Conservation (phyloP, 53 echinoderm and acorn worm species). For the Hippasteria phrygiana region DNA sequence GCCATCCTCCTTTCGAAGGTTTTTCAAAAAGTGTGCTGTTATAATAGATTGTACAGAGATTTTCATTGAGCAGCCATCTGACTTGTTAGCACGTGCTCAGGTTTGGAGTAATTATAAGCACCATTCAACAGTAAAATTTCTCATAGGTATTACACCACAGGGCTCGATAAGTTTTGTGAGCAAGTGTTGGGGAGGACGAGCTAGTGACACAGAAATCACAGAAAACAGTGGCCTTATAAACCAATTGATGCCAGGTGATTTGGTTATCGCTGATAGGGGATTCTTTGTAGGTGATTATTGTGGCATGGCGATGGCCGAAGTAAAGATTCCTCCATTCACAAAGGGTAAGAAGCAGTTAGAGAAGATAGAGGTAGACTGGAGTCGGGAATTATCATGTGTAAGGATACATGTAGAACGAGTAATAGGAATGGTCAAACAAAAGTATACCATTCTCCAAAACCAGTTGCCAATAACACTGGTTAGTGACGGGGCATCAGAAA, state of each 20-base stretch:
- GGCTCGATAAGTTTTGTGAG: slow-evolving; percentile 35
- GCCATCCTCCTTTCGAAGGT: neutral
- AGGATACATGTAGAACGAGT: slow-evolving; percentile 57
- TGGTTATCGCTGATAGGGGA: slow-evolving; percentile 58
- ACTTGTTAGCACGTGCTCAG: slow-evolving; percentile 42
- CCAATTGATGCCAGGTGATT: slow-evolving; percentile 37
- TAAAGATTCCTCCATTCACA: slow-evolving; percentile 55
- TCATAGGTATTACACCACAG: slow-evolving; percentile 62
- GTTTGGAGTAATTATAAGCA: slow-evolving; percentile 50
- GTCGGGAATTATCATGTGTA: neutral
- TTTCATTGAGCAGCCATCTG: slow-evolving; percentile 36
- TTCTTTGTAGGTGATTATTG: slow-evolving; percentile 45
- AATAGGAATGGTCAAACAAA: slow-evolving; percentile 38
- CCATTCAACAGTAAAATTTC: slow-evolving; percentile 57
- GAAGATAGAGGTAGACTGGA: slow-evolving; percentile 52
- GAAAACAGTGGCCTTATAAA: slow-evolving; percentile 24
- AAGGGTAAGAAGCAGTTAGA: slow-evolving; percentile 34
- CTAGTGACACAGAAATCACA: slow-evolving; percentile 39
- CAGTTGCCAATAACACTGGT: neutral
- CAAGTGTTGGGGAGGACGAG: slow-evolving; percentile 56
- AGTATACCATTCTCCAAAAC: slow-evolving; percentile 34
- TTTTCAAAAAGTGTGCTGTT: neutral
- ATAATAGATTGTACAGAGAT: slow-evolving; percentile 23
- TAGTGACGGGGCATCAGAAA: too few relatives aligned
- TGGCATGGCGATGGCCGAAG: slow-evolving; percentile 13